Conservation (phyloP, 2,888 invertebrate species). For the Laspeyria flexula region DNA sequence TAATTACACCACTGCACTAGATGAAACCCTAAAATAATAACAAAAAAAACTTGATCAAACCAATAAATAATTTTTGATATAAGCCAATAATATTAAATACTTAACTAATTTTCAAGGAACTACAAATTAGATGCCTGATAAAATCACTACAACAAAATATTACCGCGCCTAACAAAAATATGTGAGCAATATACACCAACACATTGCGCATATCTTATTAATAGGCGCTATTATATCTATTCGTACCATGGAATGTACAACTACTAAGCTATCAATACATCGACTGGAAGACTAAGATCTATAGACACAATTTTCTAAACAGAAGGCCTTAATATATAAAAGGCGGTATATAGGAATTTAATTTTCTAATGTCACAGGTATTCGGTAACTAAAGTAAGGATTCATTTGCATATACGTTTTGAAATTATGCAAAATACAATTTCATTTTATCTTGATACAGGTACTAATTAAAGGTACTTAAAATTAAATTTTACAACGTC, state of each 20-base stretch:
- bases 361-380: no score
- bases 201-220: background rate
- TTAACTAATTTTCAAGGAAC: conserved; percentile 3
- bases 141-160: background rate
- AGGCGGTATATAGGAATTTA: no score
- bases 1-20: background rate
- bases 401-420: no score
- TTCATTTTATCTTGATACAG: conserved; percentile 6
- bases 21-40: background rate
- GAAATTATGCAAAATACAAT: background rate
- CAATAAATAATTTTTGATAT: background rate
- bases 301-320: background rate
- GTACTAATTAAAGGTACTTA: conserved; percentile 9
- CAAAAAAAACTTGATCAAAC: background rate
- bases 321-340: no score
- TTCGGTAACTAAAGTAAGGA: no score
- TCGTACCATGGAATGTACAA: conserved; percentile 24
- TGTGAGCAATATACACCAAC: background rate
- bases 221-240: background rate
- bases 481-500: conserved; percentile 5
- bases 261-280: background rate
- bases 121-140: background rate
- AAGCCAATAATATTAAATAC: background rate
- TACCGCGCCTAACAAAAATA: conserved; percentile 4
- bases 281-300: conserved; percentile 1